Evolutionary conservation across 2,888 invertebrate species (phyloP).

Genomic region (Mellilla xanthometata): DNA sequence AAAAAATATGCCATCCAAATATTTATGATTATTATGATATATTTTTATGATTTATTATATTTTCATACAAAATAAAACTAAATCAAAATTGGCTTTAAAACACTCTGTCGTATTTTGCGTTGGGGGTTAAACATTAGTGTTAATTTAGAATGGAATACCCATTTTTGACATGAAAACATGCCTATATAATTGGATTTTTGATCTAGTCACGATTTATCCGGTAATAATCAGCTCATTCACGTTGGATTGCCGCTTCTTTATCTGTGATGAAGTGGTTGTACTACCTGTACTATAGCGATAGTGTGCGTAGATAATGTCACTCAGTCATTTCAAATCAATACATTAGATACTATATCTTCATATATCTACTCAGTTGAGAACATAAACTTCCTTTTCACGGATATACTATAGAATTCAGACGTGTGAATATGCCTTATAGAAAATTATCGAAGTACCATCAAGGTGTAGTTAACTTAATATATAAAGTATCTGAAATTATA

Average conservation of each 20-base stretch:
- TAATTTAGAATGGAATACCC: too few relatives aligned
- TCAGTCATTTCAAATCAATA: conserved; percentile 23
- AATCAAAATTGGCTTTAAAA: too few relatives aligned
- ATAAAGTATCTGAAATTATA: conserved; percentile 46
- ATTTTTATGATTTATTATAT: too few relatives aligned
- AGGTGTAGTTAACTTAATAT: conserved; percentile 52
- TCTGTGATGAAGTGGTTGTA: conserved; percentile 10
- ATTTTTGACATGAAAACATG: too few relatives aligned
- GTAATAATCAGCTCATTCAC: not conserved
- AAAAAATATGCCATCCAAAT: too few relatives aligned
- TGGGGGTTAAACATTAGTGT: too few relatives aligned
- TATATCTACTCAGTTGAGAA: not conserved
- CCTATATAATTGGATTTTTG: too few relatives aligned
- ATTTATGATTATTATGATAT: too few relatives aligned
- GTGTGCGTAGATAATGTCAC: conserved; percentile 28
- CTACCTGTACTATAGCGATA: not conserved
- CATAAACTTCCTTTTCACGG: conserved; percentile 23
- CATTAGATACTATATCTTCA: not conserved
- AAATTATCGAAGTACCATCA: conserved; percentile 54
- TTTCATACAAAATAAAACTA: too few relatives aligned
- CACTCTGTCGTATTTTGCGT: too few relatives aligned
- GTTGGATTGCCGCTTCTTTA: conserved; percentile 7
- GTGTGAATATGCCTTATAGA: conserved; percentile 56
- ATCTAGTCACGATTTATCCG: too few relatives aligned
- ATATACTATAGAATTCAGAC: too few relatives aligned